phyloP scores from a whole-genome alignment of 2,113 vertebrate genomes.

The Corapipo altera region DNA sequence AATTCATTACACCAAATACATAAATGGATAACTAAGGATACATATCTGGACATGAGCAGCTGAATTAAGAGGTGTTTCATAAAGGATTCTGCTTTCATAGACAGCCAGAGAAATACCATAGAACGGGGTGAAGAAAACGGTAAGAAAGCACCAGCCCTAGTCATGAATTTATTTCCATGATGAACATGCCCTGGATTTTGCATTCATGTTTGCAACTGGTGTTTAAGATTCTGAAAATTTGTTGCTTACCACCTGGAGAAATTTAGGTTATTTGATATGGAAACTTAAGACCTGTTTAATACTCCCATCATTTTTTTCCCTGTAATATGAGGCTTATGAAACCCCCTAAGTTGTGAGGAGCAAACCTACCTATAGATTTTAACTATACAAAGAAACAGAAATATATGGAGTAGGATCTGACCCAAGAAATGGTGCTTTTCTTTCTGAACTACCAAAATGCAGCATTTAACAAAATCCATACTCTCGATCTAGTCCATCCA shows the following conservation, averaged over 20 bases:
- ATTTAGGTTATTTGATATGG: background rate
- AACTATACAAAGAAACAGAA: background rate
- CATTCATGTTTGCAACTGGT: fast-evolving
- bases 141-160: background rate
- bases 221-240: background rate
- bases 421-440: background rate
- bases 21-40: background rate
- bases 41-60: background rate
- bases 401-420: background rate
- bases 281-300: background rate
- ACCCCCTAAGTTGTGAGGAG: background rate
- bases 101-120: background rate
- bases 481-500: background rate
- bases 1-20: background rate
- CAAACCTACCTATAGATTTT: background rate
- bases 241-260: background rate
- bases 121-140: background rate
- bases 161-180: background rate
- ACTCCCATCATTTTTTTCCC: too few species aligned
- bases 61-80: background rate
- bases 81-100: background rate
- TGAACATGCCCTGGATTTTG: background rate
- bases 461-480: background rate
- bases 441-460: background rate
- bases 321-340: background rate